Percentiles rank a stretch among this genome's conserved stretches.
These are phyloP conservation scores for Todus mexicanus DNA, from an alignment of 2,797 vertebrate species.

Conservation along the genomic window DNA sequence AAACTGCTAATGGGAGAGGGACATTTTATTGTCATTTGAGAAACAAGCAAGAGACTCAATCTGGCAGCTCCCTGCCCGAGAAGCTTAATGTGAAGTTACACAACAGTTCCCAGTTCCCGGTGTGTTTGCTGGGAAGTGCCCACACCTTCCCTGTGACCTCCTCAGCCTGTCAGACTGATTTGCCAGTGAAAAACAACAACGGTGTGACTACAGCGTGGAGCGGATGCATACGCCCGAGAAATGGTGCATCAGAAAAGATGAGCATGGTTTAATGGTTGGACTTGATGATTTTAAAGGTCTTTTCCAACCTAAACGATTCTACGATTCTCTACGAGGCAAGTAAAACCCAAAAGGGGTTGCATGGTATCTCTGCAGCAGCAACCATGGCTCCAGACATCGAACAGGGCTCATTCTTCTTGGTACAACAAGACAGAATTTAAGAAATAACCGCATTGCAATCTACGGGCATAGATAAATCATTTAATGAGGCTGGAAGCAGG, in stretches of 20 bases:
- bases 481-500: neutral
- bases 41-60: neutral
- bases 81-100: neutral
- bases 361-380: neutral
- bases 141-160: neutral
- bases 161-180: neutral
- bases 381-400: fast-evolving
- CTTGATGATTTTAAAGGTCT: too few species aligned
- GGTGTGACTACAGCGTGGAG: fast-evolving
- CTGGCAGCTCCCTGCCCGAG: slow-evolving; percentile 1
- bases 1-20: neutral
- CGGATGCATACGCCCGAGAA: neutral
- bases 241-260: fast-evolving
- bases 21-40: neutral
- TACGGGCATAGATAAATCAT: neutral
- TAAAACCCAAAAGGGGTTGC: neutral
- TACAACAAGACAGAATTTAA: neutral
- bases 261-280: neutral
- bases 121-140: neutral
- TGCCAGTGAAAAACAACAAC: neutral
- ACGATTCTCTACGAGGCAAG: fast-evolving
- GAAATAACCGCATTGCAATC: neutral
- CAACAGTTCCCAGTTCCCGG: neutral
- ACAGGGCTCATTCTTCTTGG: neutral
- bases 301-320: too few species aligned